A percentile compares a stretch with the other conserved stretches of the same genome.
Conservation (phyloP, 2,888 invertebrate genomes). For the Sepiola atlantica region DNA sequence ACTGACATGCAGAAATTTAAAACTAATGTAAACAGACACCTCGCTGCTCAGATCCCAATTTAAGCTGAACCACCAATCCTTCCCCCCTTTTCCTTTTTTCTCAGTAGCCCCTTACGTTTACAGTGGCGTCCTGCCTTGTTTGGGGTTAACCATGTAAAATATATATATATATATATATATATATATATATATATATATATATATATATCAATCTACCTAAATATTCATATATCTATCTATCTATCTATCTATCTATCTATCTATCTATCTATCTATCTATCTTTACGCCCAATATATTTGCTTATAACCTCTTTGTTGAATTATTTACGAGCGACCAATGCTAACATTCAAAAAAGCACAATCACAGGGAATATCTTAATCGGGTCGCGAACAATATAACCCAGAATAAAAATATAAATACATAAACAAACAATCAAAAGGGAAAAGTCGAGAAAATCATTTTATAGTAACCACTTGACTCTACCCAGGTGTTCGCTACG, state of each 20-base stretch:
- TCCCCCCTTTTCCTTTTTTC: too few relatives aligned
- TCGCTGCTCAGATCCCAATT: too few relatives aligned
- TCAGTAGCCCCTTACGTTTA: too few relatives aligned
- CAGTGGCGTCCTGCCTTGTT: too few relatives aligned
- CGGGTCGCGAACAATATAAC: background rate
- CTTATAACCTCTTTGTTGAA: background rate
- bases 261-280: background rate
- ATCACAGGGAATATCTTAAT: background rate
- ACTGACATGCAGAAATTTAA: too few relatives aligned
- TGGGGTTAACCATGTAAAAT: too few relatives aligned
- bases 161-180: too few relatives aligned
- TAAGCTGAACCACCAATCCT: too few relatives aligned
- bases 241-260: too few relatives aligned
- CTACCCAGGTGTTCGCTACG: background rate
- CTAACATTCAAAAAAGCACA: background rate
- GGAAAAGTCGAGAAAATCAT: background rate
- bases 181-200: background rate
- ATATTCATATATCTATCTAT: background rate
- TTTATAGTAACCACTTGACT: background rate
- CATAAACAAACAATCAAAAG: background rate
- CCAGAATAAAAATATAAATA: background rate
- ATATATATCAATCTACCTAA: background rate
- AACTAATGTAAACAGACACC: too few relatives aligned
- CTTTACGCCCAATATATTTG: background rate
- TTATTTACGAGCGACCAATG: background rate